Evolutionary conservation across 2,888 invertebrate genomes (phyloP).

Genomic region (Linnaemya vulpina): DNA sequence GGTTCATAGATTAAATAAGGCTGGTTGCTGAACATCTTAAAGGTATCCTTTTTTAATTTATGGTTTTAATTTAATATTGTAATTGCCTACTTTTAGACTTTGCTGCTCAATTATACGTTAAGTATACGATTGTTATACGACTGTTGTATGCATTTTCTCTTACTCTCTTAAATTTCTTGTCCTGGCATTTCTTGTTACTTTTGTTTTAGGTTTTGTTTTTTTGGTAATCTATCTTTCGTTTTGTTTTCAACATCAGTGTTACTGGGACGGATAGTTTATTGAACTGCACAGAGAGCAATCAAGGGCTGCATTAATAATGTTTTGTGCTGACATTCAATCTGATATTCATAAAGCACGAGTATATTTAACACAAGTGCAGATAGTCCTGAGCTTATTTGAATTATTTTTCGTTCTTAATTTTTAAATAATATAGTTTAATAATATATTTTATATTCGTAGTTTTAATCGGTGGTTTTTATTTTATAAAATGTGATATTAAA

Average conservation of each 20-base stretch:
- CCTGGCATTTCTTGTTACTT: neutral
- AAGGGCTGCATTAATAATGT: conserved; percentile 28
- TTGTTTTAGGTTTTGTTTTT: neutral
- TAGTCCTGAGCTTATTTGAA: conserved; percentile 15
- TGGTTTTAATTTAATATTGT: conserved; percentile 3
- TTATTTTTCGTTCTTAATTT: neutral
- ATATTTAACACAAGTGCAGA: neutral
- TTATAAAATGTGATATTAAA: conserved; percentile 2
- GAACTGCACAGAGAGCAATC: conserved; percentile 39
- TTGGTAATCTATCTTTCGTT: conserved; percentile 32
- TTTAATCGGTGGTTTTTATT: conserved; percentile 49
- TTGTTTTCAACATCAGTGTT: conserved; percentile 34
- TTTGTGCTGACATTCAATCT: conserved; percentile 24
- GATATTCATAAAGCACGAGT: neutral
- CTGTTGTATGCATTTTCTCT: neutral
- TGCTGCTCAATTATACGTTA: neutral
- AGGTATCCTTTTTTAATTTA: conserved; percentile 25
- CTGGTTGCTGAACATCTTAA: neutral
- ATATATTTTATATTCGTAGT: conserved; percentile 31
- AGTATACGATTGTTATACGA: neutral
- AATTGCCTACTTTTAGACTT: conserved; percentile 37
- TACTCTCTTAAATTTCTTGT: conserved; percentile 15
- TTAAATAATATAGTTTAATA: neutral
- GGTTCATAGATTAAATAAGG: conserved; percentile 5
- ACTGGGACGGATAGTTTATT: conserved; percentile 64